Evolutionary conservation across 2,797 vertebrate species (phyloP), one percentile per base, ranked within the genome.

Genomic region (Chelon auratus): DNA sequence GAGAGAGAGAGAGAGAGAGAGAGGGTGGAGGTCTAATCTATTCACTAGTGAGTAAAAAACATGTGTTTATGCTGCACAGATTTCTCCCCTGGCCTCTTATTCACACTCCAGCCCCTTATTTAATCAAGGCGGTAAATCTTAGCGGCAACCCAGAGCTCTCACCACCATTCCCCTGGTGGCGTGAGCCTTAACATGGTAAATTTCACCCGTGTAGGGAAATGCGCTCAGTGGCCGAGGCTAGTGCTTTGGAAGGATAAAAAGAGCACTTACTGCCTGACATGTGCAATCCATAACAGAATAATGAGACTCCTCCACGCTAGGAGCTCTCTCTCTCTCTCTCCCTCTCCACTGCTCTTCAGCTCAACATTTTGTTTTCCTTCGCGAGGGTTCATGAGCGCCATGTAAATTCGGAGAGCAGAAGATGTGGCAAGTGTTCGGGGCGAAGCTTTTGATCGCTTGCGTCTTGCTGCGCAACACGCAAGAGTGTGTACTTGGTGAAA

Each of bases 221-320:
- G 88, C 54, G 84, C 87, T 89, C 83, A 60, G 84, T 88, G 91
- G 88, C 81, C 82, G 58, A 84, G 84, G 83, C 80, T 82, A 63
- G 87, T 87, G 88, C 91, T 89, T 89, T 75, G 83, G 83, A 91
- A 81, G 90, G 89, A 90, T 91, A 91, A 91, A 94, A 95, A 91
- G 88, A 92, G 89, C 93, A 93, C 93, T 93, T 93, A 93, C 91
- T 15, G 78, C 80, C 90, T 92, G 92, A 94, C 93, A 90, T 87
- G 90, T 87, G 90, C 91, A 91, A 95, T 94, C 93, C 91, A 94
- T 94, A 94, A 93, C 85, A 61, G 84, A 89, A 92, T 94, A 93
- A 95, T 93, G 93, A 94, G 93, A 90, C 83, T 90, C 86, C 88
- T 90, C 86, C 81, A 88, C 81, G 87, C 77, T 59, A 68, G 73